Conservation (phyloP, 2,888 invertebrate genomes). For the Leucophenga maculata region DNA sequence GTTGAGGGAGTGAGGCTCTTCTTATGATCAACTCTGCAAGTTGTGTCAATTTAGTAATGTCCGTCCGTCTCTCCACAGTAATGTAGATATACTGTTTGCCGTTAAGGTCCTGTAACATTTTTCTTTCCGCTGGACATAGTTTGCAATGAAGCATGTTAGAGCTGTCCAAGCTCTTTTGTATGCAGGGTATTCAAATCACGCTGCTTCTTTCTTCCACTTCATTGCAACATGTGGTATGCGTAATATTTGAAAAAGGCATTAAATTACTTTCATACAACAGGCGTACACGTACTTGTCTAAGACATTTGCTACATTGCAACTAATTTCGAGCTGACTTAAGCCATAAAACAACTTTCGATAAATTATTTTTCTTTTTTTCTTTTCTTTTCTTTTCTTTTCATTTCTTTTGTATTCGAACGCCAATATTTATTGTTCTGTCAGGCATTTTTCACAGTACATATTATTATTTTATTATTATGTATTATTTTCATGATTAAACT, state of each 20-base stretch:
- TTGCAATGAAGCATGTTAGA: too few species aligned
- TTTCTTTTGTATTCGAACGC: neutral
- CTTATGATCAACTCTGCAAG: too few species aligned
- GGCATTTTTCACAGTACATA: neutral
- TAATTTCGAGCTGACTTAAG: neutral
- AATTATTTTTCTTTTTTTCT: neutral
- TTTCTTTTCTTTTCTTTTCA: neutral
- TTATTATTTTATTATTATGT: conserved; percentile 30
- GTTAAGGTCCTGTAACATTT: too few species aligned
- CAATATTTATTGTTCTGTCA: neutral
- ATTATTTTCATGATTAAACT: conserved; percentile 24
- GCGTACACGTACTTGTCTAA: neutral
- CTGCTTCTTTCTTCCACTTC: too few species aligned
- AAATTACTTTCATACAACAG: conserved; percentile 36
- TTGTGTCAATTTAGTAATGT: too few species aligned
- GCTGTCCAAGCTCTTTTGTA: too few species aligned
- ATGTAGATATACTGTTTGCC: too few species aligned
- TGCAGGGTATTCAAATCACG: too few species aligned
- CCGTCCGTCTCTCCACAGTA: too few species aligned
- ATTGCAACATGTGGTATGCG: conserved; percentile 52
- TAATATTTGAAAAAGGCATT: conserved; percentile 46
- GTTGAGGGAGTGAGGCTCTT: too few species aligned
- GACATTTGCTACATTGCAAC: neutral
- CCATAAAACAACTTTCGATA: neutral
- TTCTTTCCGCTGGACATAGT: too few species aligned